Percentiles rank a stretch among this genome's conserved stretches.
phyloP scores from a whole-genome alignment of 2,888 invertebrate genomes.

The Patella pellucida region DNA sequence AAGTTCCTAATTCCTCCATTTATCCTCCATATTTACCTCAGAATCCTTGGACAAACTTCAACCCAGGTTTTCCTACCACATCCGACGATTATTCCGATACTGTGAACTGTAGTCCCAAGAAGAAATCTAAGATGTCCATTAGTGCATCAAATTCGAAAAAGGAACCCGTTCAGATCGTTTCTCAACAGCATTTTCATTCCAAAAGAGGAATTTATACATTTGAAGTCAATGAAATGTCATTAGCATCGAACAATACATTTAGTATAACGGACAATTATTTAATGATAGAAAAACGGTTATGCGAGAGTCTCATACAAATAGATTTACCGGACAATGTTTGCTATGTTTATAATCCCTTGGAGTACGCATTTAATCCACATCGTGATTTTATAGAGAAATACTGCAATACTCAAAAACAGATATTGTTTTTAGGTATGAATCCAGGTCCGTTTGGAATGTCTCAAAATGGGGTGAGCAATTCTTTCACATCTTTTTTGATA shows the following conservation, averaged over 20 bases:
- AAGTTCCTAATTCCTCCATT: neutral
- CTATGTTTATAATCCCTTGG: constrained; percentile 86
- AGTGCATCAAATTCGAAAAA: neutral
- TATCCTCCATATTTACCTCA: constrained; percentile 7
- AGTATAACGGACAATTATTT: constrained; percentile 47
- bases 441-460: constrained; percentile 98
- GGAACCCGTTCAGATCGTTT: constrained; percentile 1
- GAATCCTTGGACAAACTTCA: constrained; percentile 19
- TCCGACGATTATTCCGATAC: constrained; percentile 21
- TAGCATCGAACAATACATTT: neutral
- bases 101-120: constrained; percentile 14
- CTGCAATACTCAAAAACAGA: constrained; percentile 76
- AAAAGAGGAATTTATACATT: constrained; percentile 32
- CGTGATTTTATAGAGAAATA: constrained; percentile 82
- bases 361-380: constrained; percentile 86
- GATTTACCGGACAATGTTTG: constrained; percentile 76
- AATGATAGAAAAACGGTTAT: constrained; percentile 56
- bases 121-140: neutral
- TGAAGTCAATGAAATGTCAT: constrained; percentile 1
- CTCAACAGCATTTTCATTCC: constrained; percentile 25
- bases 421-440: constrained; percentile 93
- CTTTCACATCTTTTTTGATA: neutral
- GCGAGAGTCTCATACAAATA: constrained; percentile 72
- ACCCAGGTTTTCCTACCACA: constrained; percentile 19
- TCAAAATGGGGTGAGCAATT: constrained; percentile 85